Conservation (phyloP, 2,888 invertebrate species). For the Esperia sulphurella region DNA sequence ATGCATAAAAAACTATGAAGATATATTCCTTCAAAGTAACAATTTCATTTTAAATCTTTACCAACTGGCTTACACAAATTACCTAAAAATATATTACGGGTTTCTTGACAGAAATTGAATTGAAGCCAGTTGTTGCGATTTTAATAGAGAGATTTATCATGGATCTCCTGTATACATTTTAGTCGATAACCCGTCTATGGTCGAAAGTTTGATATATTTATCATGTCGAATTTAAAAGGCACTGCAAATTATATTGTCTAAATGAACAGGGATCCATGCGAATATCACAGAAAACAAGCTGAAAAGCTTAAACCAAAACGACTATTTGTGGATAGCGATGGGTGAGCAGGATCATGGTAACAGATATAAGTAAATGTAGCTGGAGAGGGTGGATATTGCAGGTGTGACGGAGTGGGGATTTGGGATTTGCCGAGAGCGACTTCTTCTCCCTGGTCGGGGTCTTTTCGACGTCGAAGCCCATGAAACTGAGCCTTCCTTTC, state of each 20-base stretch:
- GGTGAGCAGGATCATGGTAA: conserved; percentile 82
- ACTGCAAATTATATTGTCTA: conserved; percentile 57
- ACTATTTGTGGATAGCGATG: conserved; percentile 84
- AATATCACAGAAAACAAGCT: conserved; percentile 45
- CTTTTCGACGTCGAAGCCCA: conserved; percentile 51
- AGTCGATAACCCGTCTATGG: conserved; percentile 17
- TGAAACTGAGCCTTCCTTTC: conserved; percentile 52
- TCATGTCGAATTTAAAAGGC: conserved; percentile 41
- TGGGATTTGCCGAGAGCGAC: conserved; percentile 76
- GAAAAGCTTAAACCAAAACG: conserved; percentile 78
- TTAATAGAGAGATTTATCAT: conserved; percentile 19
- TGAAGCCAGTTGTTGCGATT: conserved; percentile 21
- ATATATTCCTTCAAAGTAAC: conserved; percentile 15
- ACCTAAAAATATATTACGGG: conserved; percentile 14
- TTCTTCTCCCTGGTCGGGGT: conserved; percentile 59
- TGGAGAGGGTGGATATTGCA: conserved; percentile 83
- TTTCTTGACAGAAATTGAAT: conserved; percentile 20
- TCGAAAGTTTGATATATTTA: conserved; percentile 11
- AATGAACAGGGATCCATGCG: conserved; percentile 45
- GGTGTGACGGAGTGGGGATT: conserved; percentile 55
- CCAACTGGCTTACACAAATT: conserved; percentile 37
- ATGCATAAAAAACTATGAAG: conserved; percentile 41
- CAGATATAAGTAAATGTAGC: conserved; percentile 82
- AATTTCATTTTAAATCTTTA: conserved; percentile 20
- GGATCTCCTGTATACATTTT: conserved; percentile 37